Evolutionary conservation across 2,797 vertebrate genomes (phyloP), one percentile per base, ranked within the genome.

Genomic region (Rachycentron canadum): DNA sequence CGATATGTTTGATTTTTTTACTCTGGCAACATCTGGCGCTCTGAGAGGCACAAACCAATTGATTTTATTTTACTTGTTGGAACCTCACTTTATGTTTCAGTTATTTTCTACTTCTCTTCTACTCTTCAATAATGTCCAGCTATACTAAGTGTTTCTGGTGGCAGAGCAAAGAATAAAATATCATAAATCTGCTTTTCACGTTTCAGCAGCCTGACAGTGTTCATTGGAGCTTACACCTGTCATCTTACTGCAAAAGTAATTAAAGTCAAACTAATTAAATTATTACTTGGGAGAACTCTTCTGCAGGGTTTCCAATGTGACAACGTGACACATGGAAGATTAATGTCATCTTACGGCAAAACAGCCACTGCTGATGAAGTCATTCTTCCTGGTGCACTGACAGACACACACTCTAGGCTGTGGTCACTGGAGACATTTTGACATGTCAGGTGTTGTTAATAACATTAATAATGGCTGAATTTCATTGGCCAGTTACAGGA

Each of bases 251-350:
- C 64, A 70, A 36, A 36, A 43, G 40, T 91, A 89, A 92, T 92
- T 88, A 89, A 88, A 86, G 80, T 78, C 73, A 89, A 81, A 84
- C 75, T 87, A 84, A 93, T 91, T 83, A 74, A 73, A 88, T 87
- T 79, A 81, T 86, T 85, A 81, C 76, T 80, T 79, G 61, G 62
- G 77, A 82, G 80, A 89, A 68, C 69, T 85, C 76, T 61, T 78
- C 67, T 66, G 74, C 78, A 47, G 71, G 70, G 62, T 69, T 86
- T 83, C 34, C 8, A 73, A 79, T 89, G 70, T 83, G 76, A 82
- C 70, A 23, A 73, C 12, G 19, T 81, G 86, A 64, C 68, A 64
- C 57, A 25, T 72, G 61, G 78, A 88, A 82, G 84, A 91, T 89
- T 84, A 79, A 91, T 85, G 84, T 75, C 30, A 2, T 40, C 58